phyloP scores from a whole-genome alignment of 1,140 invertebrate species.

The Cydia fagiglandana region DNA sequence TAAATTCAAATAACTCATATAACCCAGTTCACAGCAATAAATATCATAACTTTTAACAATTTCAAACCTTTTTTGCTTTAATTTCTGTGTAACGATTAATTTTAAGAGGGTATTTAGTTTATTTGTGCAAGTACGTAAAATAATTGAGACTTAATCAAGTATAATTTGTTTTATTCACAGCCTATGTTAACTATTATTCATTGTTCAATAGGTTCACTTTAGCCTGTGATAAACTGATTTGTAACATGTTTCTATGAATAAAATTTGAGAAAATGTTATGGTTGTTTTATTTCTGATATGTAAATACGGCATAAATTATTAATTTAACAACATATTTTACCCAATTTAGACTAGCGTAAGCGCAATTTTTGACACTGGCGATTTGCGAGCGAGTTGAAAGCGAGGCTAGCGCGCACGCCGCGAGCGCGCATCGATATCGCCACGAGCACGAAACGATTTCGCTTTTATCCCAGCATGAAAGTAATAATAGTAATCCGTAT shows the following conservation, averaged over 20 bases:
- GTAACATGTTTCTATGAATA: conserved; percentile 55
- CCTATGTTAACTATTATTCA: background rate
- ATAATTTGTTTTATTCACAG: conserved; percentile 24
- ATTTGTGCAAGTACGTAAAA: conserved; percentile 18
- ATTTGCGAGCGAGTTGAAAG: too few relatives aligned
- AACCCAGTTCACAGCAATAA: background rate
- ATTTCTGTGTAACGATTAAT: background rate
- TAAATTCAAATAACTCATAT: background rate
- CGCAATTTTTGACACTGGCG: too few relatives aligned
- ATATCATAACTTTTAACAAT: background rate
- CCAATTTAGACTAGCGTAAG: too few relatives aligned
- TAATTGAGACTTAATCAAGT: conserved; percentile 26
- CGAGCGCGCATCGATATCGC: too few relatives aligned
- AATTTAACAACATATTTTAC: too few relatives aligned
- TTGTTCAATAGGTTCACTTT: conserved; percentile 39
- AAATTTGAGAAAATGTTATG: conserved; percentile 40
- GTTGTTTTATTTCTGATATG: conserved; percentile 12
- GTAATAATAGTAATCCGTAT: background rate
- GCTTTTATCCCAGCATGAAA: too few relatives aligned
- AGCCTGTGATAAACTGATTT: conserved; percentile 69
- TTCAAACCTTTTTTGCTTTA: background rate
- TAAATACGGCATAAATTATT: too few relatives aligned
- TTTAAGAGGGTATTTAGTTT: conserved; percentile 27
- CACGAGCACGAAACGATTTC: too few relatives aligned
- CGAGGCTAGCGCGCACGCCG: too few relatives aligned